Percentiles rank a stretch among this genome's conserved stretches.
phyloP scores from a whole-genome alignment of 2,113 vertebrate species.

The Leiothrix lutea region DNA sequence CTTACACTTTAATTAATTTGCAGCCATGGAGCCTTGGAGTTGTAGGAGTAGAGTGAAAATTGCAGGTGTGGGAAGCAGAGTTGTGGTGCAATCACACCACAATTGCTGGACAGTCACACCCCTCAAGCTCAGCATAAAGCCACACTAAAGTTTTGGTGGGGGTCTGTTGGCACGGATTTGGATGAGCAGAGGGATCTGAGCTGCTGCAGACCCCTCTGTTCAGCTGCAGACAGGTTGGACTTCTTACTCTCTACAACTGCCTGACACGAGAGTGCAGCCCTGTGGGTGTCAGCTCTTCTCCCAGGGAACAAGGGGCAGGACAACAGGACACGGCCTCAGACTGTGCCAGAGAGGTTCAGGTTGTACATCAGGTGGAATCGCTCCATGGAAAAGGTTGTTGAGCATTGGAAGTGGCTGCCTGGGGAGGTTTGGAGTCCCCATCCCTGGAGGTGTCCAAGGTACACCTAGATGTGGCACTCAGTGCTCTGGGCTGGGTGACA shows the following conservation, averaged over 20 bases:
- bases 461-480: rapidly evolving
- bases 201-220: neutral
- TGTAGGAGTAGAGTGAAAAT: neutral
- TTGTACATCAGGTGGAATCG: neutral
- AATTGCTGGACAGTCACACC: neutral
- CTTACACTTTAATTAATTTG: neutral
- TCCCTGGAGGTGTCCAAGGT: neutral
- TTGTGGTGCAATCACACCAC: neutral
- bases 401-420: neutral
- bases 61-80: neutral
- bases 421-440: neutral
- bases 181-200: neutral
- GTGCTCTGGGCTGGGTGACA: neutral
- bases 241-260: rapidly evolving
- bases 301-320: neutral
- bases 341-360: neutral
- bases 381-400: rapidly evolving
- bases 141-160: neutral
- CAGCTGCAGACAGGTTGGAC: neutral
- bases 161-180: rapidly evolving
- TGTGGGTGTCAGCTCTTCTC: neutral
- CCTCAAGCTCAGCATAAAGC: neutral
- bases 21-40: neutral
- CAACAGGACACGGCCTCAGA: neutral
- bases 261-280: neutral